Evolutionary conservation across 2,797 vertebrate genomes (phyloP), one percentile per base, ranked within the genome.

Genomic region (Gambelia wislizenii): DNA sequence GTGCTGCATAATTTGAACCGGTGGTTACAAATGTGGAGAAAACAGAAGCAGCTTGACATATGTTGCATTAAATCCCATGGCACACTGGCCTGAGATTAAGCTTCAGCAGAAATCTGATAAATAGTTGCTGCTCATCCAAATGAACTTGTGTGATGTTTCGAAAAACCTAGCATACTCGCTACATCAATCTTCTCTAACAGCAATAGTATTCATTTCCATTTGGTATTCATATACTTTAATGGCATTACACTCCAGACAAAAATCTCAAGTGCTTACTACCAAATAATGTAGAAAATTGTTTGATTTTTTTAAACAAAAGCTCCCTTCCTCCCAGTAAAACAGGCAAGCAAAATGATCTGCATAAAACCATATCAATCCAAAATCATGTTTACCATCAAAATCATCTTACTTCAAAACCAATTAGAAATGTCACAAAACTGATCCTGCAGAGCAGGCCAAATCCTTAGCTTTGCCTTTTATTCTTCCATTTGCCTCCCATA

Each of bases 361-460:
- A 87, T 61, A 72, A 59, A 61, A 76, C 14, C 27, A 59, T 61
- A 9, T 76, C 16, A 75, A 30, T 2, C 52, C 2, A n/a, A 59
- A 47, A 18, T 10, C 27, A 36, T n/a, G 85, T 89, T 83, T 84
- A 75, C 69, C 88, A 86, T 36, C 30, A 25, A 80, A 89, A 88
- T 49, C 14, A 13, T 84, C 93, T 84, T 85, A 92, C 87, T 92
- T 91, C 91, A 88, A 92, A 93, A 91, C 4, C 47, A 78, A 87
- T 86, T 82, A 90, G 67, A 81, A 90, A 84, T 87, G 91, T 92
- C 90, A 90, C 85, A 91, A 92, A 95, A 36, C 74, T 90, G 87
- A 88, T 16, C 70, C 27, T 13, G 25, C 8, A 75, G 25, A 44
- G 36, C 2, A 54, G 25, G n/a, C 4, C 18, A 54, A 16, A 22